Percentiles rank a stretch among this genome's conserved stretches.
phyloP scores from a whole-genome alignment of 1,140 invertebrate species.

The Pachyrhynchus sulphureomaculatus region DNA sequence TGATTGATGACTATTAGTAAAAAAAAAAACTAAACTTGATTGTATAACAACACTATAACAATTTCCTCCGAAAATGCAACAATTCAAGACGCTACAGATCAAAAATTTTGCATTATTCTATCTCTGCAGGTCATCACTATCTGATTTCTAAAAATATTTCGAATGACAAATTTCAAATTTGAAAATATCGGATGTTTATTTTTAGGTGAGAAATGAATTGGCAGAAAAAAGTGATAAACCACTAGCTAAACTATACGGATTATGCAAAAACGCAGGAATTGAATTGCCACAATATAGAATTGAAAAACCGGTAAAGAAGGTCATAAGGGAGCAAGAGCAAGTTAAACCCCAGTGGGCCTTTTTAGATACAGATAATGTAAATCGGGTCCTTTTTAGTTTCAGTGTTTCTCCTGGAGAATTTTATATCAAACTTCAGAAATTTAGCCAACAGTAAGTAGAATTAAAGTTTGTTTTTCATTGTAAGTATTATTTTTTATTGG shows the following conservation, averaged over 20 bases:
- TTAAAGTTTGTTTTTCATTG: no score
- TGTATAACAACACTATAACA: no score
- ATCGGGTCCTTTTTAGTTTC: conserved; percentile 37
- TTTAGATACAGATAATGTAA: conserved; percentile 27
- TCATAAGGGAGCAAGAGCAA: conserved; percentile 21
- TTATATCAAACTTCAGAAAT: conserved; percentile 42
- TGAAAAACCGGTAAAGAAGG: neutral
- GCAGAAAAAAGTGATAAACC: neutral
- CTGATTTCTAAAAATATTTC: no score
- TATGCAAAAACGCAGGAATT: conserved; percentile 35
- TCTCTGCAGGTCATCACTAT: no score
- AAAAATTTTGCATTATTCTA: no score
- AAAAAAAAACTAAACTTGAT: no score
- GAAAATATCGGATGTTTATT: no score
- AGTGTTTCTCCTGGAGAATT: conserved; percentile 37
- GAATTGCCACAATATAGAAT: conserved; percentile 36
- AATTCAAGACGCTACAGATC: no score
- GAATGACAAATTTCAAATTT: no score
- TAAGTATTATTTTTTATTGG: no score
- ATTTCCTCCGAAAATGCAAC: no score
- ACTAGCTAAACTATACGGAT: conserved; percentile 33
- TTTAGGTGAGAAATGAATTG: conserved; percentile 10
- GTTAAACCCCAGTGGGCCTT: conserved; percentile 37
- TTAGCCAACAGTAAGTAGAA: conserved; percentile 37
- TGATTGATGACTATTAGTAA: no score